phyloP scores from a whole-genome alignment of 2,113 vertebrate genomes.

The Phyllostomus hastatus region DNA sequence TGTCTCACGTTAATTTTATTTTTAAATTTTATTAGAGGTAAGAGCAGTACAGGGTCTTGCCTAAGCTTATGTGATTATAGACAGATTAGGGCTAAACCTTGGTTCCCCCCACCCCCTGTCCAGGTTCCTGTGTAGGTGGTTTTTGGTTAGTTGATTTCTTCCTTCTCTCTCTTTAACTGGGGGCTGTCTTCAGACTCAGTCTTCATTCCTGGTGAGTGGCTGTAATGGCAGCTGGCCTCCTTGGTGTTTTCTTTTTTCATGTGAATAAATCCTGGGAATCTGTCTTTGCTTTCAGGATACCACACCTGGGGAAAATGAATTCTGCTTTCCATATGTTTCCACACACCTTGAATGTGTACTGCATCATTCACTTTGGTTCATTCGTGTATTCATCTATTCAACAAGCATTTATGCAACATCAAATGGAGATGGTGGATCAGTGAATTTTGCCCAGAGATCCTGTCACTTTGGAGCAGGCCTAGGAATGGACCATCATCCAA shows the following conservation, averaged over 20 bases:
- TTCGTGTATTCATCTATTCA: not conserved
- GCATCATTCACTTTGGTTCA: not conserved
- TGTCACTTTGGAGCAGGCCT: not conserved
- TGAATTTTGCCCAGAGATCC: not conserved
- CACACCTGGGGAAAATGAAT: not conserved
- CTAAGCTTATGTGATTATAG: not conserved
- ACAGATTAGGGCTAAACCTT: not conserved
- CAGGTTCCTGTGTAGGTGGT: not conserved
- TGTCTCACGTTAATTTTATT: not conserved
- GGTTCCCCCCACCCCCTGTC: not conserved
- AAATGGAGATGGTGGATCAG: fast-evolving
- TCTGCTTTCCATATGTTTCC: not conserved
- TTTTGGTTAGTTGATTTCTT: not conserved
- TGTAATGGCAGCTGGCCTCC: not conserved
- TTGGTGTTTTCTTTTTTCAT: not conserved
- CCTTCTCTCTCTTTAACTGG: not conserved
- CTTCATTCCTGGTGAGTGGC: not conserved
- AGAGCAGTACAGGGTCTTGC: not conserved
- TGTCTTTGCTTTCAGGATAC: not conserved
- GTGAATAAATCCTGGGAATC: not conserved
- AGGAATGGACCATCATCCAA: not conserved
- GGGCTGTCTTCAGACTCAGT: not conserved
- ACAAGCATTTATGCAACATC: not conserved
- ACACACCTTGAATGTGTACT: fast-evolving
- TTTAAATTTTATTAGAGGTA: not conserved